These are phyloP conservation scores for Atta texana DNA, from an alignment of 1,140 invertebrate genomes.

Conservation along the genomic window DNA sequence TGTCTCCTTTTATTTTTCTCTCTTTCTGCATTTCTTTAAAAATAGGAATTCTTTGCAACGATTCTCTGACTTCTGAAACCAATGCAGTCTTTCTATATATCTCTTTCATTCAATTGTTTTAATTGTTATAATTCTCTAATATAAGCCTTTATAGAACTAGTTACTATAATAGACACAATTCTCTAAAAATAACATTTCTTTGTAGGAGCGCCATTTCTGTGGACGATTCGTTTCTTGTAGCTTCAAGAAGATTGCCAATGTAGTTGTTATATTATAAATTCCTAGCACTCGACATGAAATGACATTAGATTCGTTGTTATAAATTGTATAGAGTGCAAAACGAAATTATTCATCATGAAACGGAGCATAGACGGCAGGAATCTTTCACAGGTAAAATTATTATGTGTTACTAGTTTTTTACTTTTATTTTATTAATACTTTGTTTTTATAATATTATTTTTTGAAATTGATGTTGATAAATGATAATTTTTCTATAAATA, in stretches of 20 bases:
- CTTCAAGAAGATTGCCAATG: not conserved
- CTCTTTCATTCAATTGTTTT: not conserved
- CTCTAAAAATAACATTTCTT: conserved; percentile 9
- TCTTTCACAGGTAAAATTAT: conserved; percentile 70
- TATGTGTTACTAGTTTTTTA: too few species aligned
- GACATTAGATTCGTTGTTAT: conserved; percentile 34
- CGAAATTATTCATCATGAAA: conserved; percentile 73
- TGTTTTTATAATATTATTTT: not conserved
- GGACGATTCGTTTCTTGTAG: not conserved
- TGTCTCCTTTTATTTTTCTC: not conserved
- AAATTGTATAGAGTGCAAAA: conserved; percentile 21
- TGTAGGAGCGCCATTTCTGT: not conserved
- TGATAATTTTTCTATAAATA: conserved; percentile 42
- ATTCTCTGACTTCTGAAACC: not conserved
- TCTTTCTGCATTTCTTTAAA: not conserved
- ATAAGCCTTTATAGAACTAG: not conserved
- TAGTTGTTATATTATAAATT: conserved; percentile 59
- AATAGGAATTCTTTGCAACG: not conserved
- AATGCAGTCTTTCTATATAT: not conserved
- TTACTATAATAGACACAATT: conserved; percentile 8
- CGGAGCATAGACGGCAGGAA: conserved; percentile 73
- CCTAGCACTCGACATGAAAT: conserved; percentile 62
- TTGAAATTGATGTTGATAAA: not conserved
- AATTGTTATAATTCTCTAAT: not conserved
- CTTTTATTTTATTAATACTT: not conserved